Evolutionary conservation across 2,888 invertebrate genomes (phyloP).

Genomic region (Drosophila koepferae): DNA sequence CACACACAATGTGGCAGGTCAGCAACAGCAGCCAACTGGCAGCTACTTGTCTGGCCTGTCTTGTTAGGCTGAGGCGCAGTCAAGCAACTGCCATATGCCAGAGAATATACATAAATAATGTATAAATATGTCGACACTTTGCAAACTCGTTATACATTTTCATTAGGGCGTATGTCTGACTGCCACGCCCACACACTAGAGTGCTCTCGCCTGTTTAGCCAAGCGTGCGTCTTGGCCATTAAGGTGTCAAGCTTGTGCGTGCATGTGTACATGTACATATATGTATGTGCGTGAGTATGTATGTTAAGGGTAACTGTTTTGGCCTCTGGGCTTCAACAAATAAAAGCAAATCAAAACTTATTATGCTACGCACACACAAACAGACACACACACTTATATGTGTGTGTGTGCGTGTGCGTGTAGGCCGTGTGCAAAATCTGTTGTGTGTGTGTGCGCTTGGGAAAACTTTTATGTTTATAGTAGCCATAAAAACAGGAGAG

Average conservation of each 20-base stretch:
- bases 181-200: slow-evolving; percentile 10
- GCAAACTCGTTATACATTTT: slow-evolving; percentile 70
- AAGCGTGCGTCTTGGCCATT: slow-evolving; percentile 66
- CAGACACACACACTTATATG: slow-evolving; percentile 44
- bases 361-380: slow-evolving; percentile 71
- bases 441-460: slow-evolving; percentile 45
- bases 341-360: slow-evolving; percentile 79
- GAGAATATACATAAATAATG: slow-evolving; percentile 53
- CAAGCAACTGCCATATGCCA: slow-evolving; percentile 46
- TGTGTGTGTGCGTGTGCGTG: slow-evolving; percentile 10
- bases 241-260: slow-evolving; percentile 67
- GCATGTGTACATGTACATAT: slow-evolving; percentile 17
- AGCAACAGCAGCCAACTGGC: slow-evolving; percentile 7
- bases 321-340: slow-evolving; percentile 61
- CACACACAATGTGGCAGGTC: slow-evolving; percentile 19
- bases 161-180: slow-evolving; percentile 44
- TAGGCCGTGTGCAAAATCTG: slow-evolving; percentile 23
- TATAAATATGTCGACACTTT: slow-evolving; percentile 62
- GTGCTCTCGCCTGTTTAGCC: slow-evolving; percentile 25
- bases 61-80: slow-evolving; percentile 19
- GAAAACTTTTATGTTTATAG: slow-evolving; percentile 76
- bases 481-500: slow-evolving; percentile 61
- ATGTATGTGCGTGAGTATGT: slow-evolving; percentile 8
- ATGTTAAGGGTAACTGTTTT: slow-evolving; percentile 51
- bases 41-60: slow-evolving; percentile 15